A percentile compares a stretch with the other conserved stretches of the same genome.
Evolutionary conservation across 2,888 invertebrate species (phyloP).

Genomic region (Dinocampus coccinellae): DNA sequence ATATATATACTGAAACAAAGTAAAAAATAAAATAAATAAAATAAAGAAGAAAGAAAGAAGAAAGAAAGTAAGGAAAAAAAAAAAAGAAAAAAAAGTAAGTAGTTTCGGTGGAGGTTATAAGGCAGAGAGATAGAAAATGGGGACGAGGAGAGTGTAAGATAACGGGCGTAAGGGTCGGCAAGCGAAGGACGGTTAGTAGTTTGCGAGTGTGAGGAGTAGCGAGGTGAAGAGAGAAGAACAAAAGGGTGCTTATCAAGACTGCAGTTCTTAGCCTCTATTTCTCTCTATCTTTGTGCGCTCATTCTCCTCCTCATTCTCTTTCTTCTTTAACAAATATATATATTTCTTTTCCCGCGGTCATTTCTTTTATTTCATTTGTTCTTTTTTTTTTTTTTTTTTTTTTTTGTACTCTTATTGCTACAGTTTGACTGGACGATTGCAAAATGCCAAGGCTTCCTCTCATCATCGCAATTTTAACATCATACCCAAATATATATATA

Average conservation of each 20-base stretch:
- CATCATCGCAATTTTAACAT: neutral
- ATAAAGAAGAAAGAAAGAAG: conserved; percentile 26
- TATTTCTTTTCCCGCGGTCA: conserved; percentile 21
- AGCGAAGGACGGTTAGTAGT: conserved; percentile 41
- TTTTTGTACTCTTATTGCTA: conserved; percentile 22
- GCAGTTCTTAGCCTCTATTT: conserved; percentile 55
- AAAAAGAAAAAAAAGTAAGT: conserved; percentile 20
- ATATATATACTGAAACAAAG: too few relatives aligned
- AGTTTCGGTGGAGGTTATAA: conserved; percentile 3
- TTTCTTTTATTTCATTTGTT: conserved; percentile 45
- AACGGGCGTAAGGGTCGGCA: conserved; percentile 13
- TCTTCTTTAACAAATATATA: neutral
- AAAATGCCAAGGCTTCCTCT: conserved; percentile 4
- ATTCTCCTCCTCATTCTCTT: neutral
- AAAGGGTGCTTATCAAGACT: conserved; percentile 64
- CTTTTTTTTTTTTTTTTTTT: conserved; percentile 16
- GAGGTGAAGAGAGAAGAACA: conserved; percentile 50
- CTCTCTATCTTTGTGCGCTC: conserved; percentile 34
- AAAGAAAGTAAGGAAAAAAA: conserved; percentile 37
- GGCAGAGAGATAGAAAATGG: conserved; percentile 31
- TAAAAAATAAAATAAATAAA: too few relatives aligned
- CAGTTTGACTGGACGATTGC: conserved; percentile 25
- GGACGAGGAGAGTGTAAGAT: conserved; percentile 14
- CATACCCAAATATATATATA: conserved; percentile 6
- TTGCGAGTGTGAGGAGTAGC: conserved; percentile 41